phyloP scores from a whole-genome alignment of 2,113 vertebrate species.

The Spea bombifrons region DNA sequence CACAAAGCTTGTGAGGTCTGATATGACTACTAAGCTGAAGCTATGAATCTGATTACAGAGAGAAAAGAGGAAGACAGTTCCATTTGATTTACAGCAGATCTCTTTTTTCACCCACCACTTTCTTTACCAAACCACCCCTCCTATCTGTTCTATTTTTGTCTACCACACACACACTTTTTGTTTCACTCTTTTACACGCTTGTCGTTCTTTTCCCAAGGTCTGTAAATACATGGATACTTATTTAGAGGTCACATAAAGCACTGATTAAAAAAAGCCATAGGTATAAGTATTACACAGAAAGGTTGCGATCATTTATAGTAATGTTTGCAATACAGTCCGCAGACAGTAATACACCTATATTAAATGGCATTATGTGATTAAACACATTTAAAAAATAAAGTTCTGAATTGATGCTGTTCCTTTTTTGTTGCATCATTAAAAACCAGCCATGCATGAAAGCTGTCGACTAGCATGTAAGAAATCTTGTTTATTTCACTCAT shows the following conservation, averaged over 20 bases:
- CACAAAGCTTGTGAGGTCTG: constrained; percentile 18
- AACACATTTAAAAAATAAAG: background rate
- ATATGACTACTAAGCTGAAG: constrained; percentile 16
- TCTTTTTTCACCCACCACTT: background rate
- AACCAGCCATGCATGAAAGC: constrained; percentile 16
- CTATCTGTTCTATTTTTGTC: background rate
- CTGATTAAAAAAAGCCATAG: too few relatives aligned
- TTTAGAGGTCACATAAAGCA: too few relatives aligned
- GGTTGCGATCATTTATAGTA: too few relatives aligned
- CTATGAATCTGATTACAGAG: constrained; percentile 24
- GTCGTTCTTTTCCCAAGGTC: too few relatives aligned
- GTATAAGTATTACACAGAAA: too few relatives aligned
- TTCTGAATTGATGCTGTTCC: constrained; percentile 1
- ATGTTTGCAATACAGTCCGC: too few relatives aligned
- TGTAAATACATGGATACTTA: too few relatives aligned
- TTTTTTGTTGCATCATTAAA: background rate
- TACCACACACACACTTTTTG: background rate
- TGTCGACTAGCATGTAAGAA: constrained; percentile 6
- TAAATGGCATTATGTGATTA: too few relatives aligned
- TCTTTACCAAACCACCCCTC: background rate
- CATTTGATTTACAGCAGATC: background rate
- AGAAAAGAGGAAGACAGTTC: constrained; percentile 1
- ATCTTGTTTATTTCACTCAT: constrained; percentile 32
- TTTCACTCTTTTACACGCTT: too few relatives aligned
- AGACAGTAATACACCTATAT: too few relatives aligned